These are phyloP conservation scores for Acanthurus leucopareius DNA, from an alignment of 2,797 vertebrate genomes.

Conservation along the genomic window DNA sequence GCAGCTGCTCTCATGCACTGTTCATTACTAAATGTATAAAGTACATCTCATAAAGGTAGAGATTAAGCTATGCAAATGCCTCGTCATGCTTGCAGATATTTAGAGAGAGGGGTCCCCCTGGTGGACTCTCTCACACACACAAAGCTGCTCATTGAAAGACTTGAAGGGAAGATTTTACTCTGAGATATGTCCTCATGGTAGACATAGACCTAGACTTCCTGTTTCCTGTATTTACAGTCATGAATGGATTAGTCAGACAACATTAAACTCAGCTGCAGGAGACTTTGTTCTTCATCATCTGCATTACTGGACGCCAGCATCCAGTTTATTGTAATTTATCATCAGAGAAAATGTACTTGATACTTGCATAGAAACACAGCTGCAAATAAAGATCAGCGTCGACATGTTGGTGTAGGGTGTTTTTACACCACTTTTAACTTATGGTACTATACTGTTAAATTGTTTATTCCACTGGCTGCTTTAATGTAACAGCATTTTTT, in stretches of 20 bases:
- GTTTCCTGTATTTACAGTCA: conserved; percentile 6
- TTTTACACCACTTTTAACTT: conserved; percentile 52
- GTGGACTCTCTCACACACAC: conserved; percentile 47
- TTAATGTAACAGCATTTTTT: conserved; percentile 38
- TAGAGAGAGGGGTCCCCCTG: conserved; percentile 71
- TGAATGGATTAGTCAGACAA: neutral
- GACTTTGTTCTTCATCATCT: conserved; percentile 8
- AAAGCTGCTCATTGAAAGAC: neutral
- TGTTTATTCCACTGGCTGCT: conserved; percentile 48
- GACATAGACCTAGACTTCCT: conserved; percentile 17
- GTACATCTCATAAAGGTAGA: conserved; percentile 39
- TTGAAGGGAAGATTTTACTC: neutral
- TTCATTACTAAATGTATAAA: conserved; percentile 55
- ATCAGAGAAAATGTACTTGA: conserved; percentile 30
- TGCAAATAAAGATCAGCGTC: conserved; percentile 47
- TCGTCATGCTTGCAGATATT: conserved; percentile 60
- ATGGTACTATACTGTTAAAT: conserved; percentile 62
- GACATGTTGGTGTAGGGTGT: conserved; percentile 14
- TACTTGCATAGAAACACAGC: conserved; percentile 45
- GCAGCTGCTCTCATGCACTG: conserved; percentile 34
- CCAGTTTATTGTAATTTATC: conserved; percentile 57
- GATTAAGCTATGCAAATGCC: conserved; percentile 76
- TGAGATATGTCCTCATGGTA: neutral
- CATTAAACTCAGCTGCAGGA: conserved; percentile 18
- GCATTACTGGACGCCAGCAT: conserved; percentile 27